phyloP scores from a whole-genome alignment of 2,113 vertebrate species.

The Cavia porcellus region DNA sequence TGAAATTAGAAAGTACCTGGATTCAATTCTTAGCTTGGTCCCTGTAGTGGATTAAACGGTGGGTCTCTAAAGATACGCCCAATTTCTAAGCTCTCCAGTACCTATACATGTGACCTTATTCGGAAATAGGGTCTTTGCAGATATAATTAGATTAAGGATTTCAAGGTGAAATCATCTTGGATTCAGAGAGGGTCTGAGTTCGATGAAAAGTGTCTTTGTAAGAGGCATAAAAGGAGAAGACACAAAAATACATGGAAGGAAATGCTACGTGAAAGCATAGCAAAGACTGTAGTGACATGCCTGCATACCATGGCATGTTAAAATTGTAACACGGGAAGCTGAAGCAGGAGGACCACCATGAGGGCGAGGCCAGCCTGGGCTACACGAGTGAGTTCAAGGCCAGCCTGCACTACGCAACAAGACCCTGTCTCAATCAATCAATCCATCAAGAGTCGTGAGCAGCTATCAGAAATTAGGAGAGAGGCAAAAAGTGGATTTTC shows the following conservation, averaged over 20 bases:
- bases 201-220: neutral
- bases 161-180: constrained; percentile 22
- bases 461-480: neutral
- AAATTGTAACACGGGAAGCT: neutral
- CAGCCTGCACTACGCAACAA: neutral
- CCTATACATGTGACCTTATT: neutral
- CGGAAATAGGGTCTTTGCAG: constrained; percentile 19
- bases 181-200: neutral
- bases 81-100: neutral
- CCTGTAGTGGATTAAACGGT: neutral
- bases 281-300: neutral
- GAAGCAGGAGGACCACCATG: neutral
- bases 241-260: neutral
- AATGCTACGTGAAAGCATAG: neutral
- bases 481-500: neutral
- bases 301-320: neutral
- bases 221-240: neutral
- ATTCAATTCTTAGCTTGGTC: neutral
- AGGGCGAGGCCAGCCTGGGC: neutral
- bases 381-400: neutral
- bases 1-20: constrained; percentile 12
- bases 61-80: neutral
- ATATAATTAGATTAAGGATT: neutral
- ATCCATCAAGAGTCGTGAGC: neutral
- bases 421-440: neutral